Evolutionary conservation across 64 coral and sea anemone genomes (phyloP).

Genomic region (Montipora capricornis): DNA sequence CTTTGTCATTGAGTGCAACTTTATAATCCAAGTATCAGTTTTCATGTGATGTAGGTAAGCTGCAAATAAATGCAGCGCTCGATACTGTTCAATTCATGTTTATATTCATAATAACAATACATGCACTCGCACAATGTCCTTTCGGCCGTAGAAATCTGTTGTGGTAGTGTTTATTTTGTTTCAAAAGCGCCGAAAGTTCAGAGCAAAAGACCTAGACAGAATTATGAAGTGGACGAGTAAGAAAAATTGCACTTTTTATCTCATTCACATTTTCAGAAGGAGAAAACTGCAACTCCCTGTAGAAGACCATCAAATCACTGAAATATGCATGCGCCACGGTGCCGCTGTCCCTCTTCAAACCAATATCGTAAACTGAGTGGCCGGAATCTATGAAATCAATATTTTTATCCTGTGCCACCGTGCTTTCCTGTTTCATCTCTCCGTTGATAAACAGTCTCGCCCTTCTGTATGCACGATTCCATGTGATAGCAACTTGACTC

Average conservation of each 20-base stretch:
- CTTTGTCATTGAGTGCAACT: too few species aligned
- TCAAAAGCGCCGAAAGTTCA: too few species aligned
- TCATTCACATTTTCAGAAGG: background rate
- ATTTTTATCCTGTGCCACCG: background rate
- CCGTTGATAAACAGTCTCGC: background rate
- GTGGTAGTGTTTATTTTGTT: too few species aligned
- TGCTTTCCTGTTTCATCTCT: background rate
- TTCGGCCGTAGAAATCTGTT: too few species aligned
- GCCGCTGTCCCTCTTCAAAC: background rate
- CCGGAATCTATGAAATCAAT: conserved; percentile 1
- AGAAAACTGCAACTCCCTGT: background rate
- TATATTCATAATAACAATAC: too few species aligned
- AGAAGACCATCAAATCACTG: conserved; percentile 17
- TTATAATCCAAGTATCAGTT: too few species aligned
- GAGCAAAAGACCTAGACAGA: background rate
- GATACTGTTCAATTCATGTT: too few species aligned
- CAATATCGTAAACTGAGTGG: conserved; percentile 15
- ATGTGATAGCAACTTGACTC: conserved; percentile 16
- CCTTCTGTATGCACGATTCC: background rate
- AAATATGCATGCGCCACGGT: background rate
- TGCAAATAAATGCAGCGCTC: too few species aligned
- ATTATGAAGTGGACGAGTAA: background rate
- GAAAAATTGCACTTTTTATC: background rate
- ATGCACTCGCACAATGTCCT: too few species aligned
- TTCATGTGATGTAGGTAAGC: too few species aligned